Base-by-base conservation (phyloP, 1,140 invertebrate genomes). In the Agrypnia vestita region DNA sequence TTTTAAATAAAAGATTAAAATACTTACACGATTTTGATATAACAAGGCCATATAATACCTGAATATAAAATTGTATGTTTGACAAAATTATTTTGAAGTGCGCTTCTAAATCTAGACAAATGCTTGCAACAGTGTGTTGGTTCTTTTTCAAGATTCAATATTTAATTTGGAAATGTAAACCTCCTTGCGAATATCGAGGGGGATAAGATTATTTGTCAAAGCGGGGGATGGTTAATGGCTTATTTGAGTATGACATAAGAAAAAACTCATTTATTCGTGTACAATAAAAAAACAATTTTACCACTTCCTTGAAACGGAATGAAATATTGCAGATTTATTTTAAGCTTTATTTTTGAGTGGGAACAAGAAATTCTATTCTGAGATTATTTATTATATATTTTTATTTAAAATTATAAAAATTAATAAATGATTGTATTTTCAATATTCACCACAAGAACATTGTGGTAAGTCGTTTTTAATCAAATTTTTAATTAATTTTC, bases 161-260 rank as follows among this genome's bases (percentile, higher is more conserved):
- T 76, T 76, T 76, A 76, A 76, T 76, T 64, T 64, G 44, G 74
- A 62, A 76, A 64, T 62, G 71, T 47, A 74, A 74, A 56, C 67
- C 25, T 64, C 10, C 47, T 71, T n/a, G 51, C 35, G 71, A 74
- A 43, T 74, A 55, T 43, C 6, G 53, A 11, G 25, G 10, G 51
- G 71, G 71, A 56, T 35, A 47, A 17, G 55, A 62, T 62, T 76
- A 64, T 76, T 76, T 76, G 74, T 76, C 74, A 76, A 76, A 76
- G 46, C 49, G 51, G 51, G 53, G 44, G 43, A 56, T 55, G 6
- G 25, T 74, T 74, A 74, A 74, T 74, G 53, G 71, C 51, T 74
- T 74, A 74, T 59, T 56, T 74, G 56, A 59, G 71, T 74, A 74
- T 19, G 71, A 56, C 71, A 56, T 43, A 74, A 43, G 53, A 56